These are phyloP conservation scores for Sarotherodon lohbergeri DNA, from an alignment of 2,113 vertebrate species.

Conservation along the genomic window DNA sequence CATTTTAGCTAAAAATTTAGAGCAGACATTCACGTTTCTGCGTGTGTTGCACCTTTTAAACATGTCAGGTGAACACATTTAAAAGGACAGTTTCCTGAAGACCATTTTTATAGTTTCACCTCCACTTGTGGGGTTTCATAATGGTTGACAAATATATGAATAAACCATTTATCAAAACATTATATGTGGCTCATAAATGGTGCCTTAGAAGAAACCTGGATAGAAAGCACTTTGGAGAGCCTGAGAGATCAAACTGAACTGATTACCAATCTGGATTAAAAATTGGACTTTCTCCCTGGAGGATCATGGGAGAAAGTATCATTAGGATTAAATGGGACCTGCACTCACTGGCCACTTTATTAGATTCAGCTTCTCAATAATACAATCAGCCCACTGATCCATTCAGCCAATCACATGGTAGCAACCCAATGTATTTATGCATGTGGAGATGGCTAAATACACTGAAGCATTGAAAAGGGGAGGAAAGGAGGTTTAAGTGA, in stretches of 20 bases:
- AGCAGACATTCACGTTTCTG: accelerated
- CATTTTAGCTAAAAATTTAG: background rate
- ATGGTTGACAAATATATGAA: background rate
- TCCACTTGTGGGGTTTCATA: background rate
- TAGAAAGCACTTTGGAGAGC: accelerated
- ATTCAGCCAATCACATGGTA: background rate
- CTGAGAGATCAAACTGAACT: background rate
- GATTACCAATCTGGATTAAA: background rate
- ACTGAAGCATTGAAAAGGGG: background rate
- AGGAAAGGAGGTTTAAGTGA: background rate
- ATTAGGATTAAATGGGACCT: background rate
- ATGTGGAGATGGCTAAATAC: background rate
- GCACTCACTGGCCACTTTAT: background rate
- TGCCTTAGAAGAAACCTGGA: background rate
- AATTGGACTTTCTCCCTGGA: accelerated
- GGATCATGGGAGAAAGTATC: background rate
- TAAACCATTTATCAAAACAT: background rate
- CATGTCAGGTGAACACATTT: background rate
- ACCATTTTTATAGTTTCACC: accelerated
- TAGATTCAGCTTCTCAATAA: background rate
- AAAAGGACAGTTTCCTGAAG: background rate
- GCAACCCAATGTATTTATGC: background rate
- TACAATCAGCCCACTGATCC: background rate
- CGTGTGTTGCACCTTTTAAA: background rate
- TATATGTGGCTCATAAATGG: accelerated